Conservation (phyloP, 2,888 invertebrate species). For the Drosophila incognita region DNA sequence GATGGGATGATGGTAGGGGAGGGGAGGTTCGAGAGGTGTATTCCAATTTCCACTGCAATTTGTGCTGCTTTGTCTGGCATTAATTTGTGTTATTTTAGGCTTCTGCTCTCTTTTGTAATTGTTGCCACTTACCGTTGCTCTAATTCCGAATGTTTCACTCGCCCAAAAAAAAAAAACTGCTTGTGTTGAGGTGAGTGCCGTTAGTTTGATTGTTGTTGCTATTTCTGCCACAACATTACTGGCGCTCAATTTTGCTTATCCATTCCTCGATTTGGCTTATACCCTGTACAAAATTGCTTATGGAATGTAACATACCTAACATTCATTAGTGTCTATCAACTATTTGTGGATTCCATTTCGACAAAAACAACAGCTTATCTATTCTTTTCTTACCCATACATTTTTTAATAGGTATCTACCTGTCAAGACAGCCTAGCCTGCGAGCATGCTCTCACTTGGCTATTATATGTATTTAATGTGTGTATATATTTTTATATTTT, state of each 20-base stretch:
- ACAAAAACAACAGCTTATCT: neutral
- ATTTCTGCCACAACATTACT: slow-evolving; percentile 48
- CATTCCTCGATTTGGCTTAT: slow-evolving; percentile 7
- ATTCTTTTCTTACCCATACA: neutral
- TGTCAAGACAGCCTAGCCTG: neutral
- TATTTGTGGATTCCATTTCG: neutral
- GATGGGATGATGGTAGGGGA: neutral
- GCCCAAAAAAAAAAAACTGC: slow-evolving; percentile 5
- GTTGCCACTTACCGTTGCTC: slow-evolving; percentile 64
- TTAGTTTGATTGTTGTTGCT: slow-evolving; percentile 28
- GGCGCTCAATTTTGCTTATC: slow-evolving; percentile 18
- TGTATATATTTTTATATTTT: slow-evolving; percentile 34
- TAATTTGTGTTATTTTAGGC: slow-evolving; percentile 48
- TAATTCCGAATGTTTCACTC: slow-evolving; percentile 48
- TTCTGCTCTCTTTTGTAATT: slow-evolving; percentile 52
- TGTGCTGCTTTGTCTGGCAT: slow-evolving; percentile 51
- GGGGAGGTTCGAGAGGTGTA: neutral
- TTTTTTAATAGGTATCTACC: slow-evolving; percentile 1
- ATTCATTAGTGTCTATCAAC: neutral
- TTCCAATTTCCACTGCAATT: slow-evolving; percentile 58
- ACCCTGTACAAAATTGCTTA: slow-evolving; percentile 1
- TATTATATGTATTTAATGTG: neutral
- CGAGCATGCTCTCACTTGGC: neutral
- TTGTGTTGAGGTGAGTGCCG: slow-evolving; percentile 28
- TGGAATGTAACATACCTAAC: neutral